Conservation (phyloP, 2,888 invertebrate species). For the Dryomyza anilis region DNA sequence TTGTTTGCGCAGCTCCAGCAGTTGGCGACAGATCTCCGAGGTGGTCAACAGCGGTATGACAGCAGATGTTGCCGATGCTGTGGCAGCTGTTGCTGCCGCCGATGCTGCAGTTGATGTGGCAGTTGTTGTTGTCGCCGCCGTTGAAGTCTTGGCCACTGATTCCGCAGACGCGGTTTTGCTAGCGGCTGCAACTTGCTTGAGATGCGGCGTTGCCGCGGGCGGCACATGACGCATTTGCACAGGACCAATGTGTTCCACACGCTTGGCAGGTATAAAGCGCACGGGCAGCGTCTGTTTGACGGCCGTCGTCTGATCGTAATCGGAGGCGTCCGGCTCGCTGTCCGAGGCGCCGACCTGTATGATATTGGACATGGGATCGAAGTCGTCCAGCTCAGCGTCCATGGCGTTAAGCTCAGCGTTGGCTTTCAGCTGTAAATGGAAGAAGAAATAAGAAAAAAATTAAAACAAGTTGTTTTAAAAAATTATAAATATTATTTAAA, state of each 20-base stretch:
- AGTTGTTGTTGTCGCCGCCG: background rate
- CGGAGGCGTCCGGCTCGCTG: constrained; percentile 32
- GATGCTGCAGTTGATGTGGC: background rate
- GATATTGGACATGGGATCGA: constrained; percentile 33
- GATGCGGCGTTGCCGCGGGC: background rate
- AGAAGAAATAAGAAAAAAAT: background rate
- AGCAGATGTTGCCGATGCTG: constrained; percentile 36
- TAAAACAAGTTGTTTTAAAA: background rate
- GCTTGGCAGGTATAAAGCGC: constrained; percentile 40
- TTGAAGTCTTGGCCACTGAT: background rate
- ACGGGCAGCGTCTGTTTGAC: constrained; percentile 26
- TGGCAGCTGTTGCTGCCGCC: constrained; percentile 6
- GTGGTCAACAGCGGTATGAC: constrained; percentile 51
- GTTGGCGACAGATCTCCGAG: constrained; percentile 56
- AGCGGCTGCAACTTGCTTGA: constrained; percentile 17
- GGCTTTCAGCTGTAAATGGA: background rate
- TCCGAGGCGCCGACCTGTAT: constrained; percentile 37
- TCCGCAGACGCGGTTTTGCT: constrained; percentile 14
- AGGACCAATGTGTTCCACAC: constrained; percentile 48
- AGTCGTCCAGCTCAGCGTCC: constrained; percentile 20
- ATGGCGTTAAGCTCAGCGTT: background rate
- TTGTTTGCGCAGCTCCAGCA: constrained; percentile 53
- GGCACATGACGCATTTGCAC: constrained; percentile 37
- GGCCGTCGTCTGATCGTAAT: constrained; percentile 28
- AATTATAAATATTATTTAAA: background rate